A percentile compares a stretch with the other conserved stretches of the same genome.
Conservation (phyloP, 2,888 invertebrate genomes). For the Caenorhabditis macrosperma region DNA sequence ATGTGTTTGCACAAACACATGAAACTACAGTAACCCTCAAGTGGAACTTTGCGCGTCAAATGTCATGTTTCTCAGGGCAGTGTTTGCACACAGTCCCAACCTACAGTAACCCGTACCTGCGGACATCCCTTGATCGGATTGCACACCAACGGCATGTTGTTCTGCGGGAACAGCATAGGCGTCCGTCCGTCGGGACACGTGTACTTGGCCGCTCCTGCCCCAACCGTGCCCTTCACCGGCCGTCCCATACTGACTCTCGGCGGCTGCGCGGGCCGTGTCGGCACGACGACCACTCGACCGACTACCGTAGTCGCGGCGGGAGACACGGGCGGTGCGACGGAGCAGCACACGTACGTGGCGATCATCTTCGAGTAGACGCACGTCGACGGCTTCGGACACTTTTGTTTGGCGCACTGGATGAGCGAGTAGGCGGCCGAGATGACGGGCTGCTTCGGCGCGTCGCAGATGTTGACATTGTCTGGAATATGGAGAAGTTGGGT, state of each 20-base stretch:
- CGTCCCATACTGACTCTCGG: conserved; percentile 1
- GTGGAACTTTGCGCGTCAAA: background rate
- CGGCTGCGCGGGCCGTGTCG: conserved; percentile 4
- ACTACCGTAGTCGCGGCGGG: conserved; percentile 4
- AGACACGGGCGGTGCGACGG: too few species aligned
- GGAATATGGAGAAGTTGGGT: background rate
- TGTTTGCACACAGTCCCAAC: too few species aligned
- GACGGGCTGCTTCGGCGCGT: conserved; percentile 42
- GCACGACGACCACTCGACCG: background rate
- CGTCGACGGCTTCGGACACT: conserved; percentile 58
- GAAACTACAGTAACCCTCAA: background rate
- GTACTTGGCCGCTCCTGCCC: conserved; percentile 9
- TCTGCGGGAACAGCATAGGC: conserved; percentile 69
- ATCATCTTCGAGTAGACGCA: conserved; percentile 66
- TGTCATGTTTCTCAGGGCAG: too few species aligned
- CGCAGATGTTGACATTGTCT: conserved; percentile 63
- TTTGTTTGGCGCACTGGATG: conserved; percentile 53
- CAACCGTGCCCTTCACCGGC: background rate
- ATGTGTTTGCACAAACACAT: background rate
- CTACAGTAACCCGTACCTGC: conserved; percentile 28
- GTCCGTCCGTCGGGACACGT: conserved; percentile 66
- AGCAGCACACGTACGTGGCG: conserved; percentile 63
- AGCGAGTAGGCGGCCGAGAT: conserved; percentile 44
- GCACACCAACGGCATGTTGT: conserved; percentile 69
- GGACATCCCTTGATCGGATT: conserved; percentile 66